Percentiles rank a stretch among this genome's conserved stretches.
Conservation (phyloP, 1,140 invertebrate species). For the Caenorhabditis latens region DNA sequence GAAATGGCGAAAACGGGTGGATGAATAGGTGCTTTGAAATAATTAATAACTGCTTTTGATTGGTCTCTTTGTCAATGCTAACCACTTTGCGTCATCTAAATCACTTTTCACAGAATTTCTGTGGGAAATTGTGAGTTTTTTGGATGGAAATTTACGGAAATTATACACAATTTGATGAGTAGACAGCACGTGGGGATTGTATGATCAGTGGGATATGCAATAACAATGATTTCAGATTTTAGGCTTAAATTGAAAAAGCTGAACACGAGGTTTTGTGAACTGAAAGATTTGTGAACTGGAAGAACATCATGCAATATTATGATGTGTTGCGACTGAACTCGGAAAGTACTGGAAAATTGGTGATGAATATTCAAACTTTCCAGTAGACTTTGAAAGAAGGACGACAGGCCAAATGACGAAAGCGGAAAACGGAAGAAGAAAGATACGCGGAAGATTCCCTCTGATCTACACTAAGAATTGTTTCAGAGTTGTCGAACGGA, state of each 20-base stretch:
- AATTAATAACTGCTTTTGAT: slow-evolving; percentile 32
- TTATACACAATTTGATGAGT: slow-evolving; percentile 18
- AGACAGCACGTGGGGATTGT: not conserved
- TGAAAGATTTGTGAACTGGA: no score
- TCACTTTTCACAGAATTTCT: not conserved
- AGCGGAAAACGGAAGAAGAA: no score
- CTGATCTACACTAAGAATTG: no score
- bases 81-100: not conserved
- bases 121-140: slow-evolving; percentile 17
- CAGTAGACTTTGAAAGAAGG: no score
- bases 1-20: not conserved
- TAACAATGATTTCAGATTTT: not conserved
- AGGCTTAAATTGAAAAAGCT: not conserved
- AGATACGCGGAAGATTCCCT: no score
- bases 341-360: no score
- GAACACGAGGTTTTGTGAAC: no score
- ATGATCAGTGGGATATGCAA: not conserved
- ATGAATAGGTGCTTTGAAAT: slow-evolving; percentile 25
- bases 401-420: no score
- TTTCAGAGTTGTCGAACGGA: no score
- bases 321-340: no score
- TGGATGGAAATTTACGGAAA: not conserved
- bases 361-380: no score
- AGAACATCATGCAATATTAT: no score
- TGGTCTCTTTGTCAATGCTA: not conserved